Evolutionary conservation across 1,140 invertebrate species (phyloP).

Genomic region (Protaetia brevitarsis): DNA sequence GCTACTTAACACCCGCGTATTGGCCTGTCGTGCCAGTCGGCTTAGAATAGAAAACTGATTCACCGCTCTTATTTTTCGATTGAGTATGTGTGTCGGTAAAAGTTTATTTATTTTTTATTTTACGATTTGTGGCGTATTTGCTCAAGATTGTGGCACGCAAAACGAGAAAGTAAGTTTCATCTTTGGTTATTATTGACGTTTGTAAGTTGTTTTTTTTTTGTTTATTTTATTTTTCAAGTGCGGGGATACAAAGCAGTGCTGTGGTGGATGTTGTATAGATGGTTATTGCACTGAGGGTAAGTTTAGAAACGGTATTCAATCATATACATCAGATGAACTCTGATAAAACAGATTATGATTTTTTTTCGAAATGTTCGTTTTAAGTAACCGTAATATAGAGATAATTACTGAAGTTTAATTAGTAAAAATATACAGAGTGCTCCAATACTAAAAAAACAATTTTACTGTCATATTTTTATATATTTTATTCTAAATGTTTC

Average conservation of each 20-base stretch:
- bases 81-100: slow-evolving; percentile 1
- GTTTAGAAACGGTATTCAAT: too few relatives aligned
- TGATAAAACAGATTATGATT: too few relatives aligned
- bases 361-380: too few relatives aligned
- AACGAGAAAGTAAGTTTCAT: slow-evolving; percentile 31
- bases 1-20: background rate
- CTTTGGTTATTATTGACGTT: background rate
- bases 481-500: too few relatives aligned
- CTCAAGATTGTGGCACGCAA: slow-evolving; percentile 32
- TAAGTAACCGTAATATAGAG: too few relatives aligned
- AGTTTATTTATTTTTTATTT: slow-evolving; percentile 18
- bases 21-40: background rate
- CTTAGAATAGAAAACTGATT: background rate
- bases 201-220: background rate
- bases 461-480: too few relatives aligned
- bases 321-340: too few relatives aligned
- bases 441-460: too few relatives aligned
- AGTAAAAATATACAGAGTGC: too few relatives aligned
- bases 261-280: slow-evolving; percentile 49
- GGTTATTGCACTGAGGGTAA: slow-evolving; percentile 46
- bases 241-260: slow-evolving; percentile 44
- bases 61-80: slow-evolving; percentile 14
- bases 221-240: slow-evolving; percentile 42
- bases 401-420: too few relatives aligned
- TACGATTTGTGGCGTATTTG: background rate